These are phyloP conservation scores for Peromyscus eremicus DNA, from an alignment of 2,797 vertebrate species.

Conservation along the genomic window DNA sequence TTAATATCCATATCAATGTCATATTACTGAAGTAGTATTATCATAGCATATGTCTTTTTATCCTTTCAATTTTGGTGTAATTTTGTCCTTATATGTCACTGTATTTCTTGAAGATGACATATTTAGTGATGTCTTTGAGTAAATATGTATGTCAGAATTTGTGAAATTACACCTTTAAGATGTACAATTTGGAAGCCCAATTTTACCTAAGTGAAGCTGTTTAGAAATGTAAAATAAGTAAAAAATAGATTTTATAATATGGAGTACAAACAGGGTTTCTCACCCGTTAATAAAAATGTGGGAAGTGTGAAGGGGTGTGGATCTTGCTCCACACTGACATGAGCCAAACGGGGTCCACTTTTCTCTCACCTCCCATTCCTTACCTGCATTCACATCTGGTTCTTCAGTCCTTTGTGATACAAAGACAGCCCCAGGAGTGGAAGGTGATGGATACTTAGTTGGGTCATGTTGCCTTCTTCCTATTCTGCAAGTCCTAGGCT, in stretches of 20 bases:
- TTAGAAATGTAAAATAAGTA: neutral
- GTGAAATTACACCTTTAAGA: neutral
- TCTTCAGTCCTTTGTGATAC: neutral
- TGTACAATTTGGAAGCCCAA: neutral
- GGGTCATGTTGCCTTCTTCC: neutral
- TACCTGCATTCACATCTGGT: neutral
- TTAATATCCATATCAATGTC: neutral
- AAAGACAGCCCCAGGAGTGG: no score
- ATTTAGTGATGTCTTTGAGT: neutral
- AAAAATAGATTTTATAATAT: neutral
- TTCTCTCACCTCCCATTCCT: neutral
- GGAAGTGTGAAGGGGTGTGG: neutral
- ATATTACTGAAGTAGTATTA: neutral
- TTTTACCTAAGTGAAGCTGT: neutral
- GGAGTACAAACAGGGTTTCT: neutral
- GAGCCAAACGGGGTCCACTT: neutral
- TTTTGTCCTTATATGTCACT: constrained; percentile 30
- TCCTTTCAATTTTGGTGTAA: neutral
- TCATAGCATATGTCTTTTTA: neutral
- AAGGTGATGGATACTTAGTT: neutral
- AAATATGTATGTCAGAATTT: neutral
- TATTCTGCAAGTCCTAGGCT: neutral
- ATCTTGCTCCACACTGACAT: neutral
- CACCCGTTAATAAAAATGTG: neutral
- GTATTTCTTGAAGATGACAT: neutral